Evolutionary conservation across 2,113 vertebrate species (phyloP).

Genomic region (Candoia aspera): DNA sequence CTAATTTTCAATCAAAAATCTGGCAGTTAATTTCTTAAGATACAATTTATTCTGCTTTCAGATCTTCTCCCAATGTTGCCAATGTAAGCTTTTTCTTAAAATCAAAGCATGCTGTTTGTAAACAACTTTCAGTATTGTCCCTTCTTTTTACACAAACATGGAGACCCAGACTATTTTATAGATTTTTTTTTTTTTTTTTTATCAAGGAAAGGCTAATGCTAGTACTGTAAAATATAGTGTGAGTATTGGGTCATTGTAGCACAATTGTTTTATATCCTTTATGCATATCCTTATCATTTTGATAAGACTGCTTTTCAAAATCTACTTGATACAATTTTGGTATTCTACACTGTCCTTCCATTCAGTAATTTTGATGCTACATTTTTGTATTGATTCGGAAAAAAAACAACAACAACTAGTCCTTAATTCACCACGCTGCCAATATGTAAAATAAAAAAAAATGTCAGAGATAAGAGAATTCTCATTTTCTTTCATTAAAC

Average conservation of each 20-base stretch:
- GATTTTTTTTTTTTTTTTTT: neutral
- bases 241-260: neutral
- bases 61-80: neutral
- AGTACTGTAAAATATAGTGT: neutral
- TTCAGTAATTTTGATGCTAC: neutral
- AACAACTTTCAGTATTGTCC: neutral
- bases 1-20: no score
- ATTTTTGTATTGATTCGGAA: neutral
- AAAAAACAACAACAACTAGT: neutral
- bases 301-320: neutral
- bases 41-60: neutral
- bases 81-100: neutral
- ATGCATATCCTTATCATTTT: neutral
- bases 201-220: neutral
- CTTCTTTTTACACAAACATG: neutral
- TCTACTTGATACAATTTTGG: slow-evolving; percentile 2
- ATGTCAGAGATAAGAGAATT: neutral
- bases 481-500: slow-evolving; percentile 8
- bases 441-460: slow-evolving; percentile 12
- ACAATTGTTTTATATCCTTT: neutral
- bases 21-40: no score
- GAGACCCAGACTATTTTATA: neutral
- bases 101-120: neutral
- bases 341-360: neutral
- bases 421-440: neutral